These are phyloP conservation scores for Eristalis intricaria DNA, from an alignment of 2,888 invertebrate species.

Conservation along the genomic window DNA sequence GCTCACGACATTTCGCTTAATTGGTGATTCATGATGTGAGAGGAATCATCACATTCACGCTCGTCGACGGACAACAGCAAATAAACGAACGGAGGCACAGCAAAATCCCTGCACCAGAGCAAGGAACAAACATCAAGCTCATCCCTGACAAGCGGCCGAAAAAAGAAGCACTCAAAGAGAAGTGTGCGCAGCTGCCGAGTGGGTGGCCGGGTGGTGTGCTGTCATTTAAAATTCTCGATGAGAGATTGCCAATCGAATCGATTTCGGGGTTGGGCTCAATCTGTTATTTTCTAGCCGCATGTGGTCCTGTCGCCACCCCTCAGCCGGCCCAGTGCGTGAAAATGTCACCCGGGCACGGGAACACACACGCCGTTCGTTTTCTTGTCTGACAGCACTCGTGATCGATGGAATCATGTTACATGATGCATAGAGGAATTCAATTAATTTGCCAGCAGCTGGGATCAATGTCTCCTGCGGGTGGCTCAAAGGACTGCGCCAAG, in stretches of 20 bases:
- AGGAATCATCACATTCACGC: background rate
- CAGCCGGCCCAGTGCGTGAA: background rate
- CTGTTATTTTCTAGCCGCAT: slow-evolving; percentile 42
- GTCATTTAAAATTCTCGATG: slow-evolving; percentile 30
- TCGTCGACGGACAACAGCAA: background rate
- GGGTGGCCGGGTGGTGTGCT: background rate
- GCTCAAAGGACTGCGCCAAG: background rate
- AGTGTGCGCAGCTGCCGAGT: background rate
- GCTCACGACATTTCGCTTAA: slow-evolving; percentile 21
- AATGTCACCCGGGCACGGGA: background rate
- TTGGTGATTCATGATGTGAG: slow-evolving; percentile 23
- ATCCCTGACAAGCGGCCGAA: background rate
- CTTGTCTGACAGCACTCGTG: background rate
- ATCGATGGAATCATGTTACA: slow-evolving; percentile 11
- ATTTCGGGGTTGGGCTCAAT: slow-evolving; percentile 16
- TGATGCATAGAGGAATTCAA: slow-evolving; percentile 29
- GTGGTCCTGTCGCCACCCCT: slow-evolving; percentile 18
- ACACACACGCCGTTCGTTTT: background rate
- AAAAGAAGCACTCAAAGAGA: background rate
- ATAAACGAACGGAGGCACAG: too few species aligned
- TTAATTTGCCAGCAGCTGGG: slow-evolving; percentile 10
- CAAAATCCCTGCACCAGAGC: background rate
- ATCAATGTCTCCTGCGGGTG: background rate
- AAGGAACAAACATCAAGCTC: background rate
- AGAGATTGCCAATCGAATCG: slow-evolving; percentile 32